Evolutionary conservation across 2,113 vertebrate species (phyloP), one percentile per base, ranked within the genome.

Genomic region (Amphiprion ocellaris): DNA sequence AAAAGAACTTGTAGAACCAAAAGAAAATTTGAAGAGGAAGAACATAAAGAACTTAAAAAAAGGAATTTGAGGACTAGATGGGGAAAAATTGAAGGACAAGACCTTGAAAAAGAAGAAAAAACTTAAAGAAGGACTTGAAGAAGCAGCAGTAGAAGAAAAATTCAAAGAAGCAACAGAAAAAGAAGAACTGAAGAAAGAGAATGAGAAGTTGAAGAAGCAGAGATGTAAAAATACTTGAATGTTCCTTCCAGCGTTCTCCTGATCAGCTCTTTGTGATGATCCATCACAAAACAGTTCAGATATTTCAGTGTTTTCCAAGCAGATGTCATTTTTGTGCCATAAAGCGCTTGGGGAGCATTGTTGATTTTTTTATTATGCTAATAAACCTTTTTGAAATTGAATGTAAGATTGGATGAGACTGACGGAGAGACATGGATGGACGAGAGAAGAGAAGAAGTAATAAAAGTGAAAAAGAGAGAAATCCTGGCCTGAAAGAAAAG

Each of bases 401-500:
- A 66, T 1, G 54, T 71, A 63, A n/a, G 52, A 59, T 53, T 79
- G 70, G 59, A 69, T 66, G 44, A 49, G 65, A 76, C 16, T 26
- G 54, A 49, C 49, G 30, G 26, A 66, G 79, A 37, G 33, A 37
- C 33, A 7, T 37, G 33, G 33, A 37, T 10, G 33, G 33, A 37
- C 33, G 33, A 37, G 33, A 21, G 23, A 87, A 81, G 68, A 73
- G 55, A 85, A 67, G 12, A n/a, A 69, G 77, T 69, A 67, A 89
- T 79, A 88, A 88, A 87, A 83, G 64, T 66, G 30, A 79, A 74
- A 81, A 73, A 67, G 66, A 73, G 72, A 72, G 76, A 82, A 66
- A 70, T 87, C 76, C 79, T 92, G 89, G 87, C 64, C 63, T 75
- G 82, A 90, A 81, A 81, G 53, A 79, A 83, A 83, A 87, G 59